Evolutionary conservation across 2,888 invertebrate genomes (phyloP).

Genomic region (Fragum fragum): DNA sequence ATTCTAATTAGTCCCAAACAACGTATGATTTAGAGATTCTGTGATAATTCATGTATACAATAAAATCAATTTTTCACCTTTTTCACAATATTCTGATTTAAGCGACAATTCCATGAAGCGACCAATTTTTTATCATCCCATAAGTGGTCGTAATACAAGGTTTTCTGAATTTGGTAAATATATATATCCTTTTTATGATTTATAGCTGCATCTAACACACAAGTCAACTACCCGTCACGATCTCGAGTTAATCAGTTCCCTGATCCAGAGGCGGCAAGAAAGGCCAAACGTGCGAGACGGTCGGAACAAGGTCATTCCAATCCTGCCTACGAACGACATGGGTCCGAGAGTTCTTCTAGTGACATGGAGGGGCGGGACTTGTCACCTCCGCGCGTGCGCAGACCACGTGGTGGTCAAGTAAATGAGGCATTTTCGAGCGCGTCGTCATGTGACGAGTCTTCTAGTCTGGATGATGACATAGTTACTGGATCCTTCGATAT

Average conservation of each 20-base stretch:
- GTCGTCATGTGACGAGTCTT: conserved; percentile 63
- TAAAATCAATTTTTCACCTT: too few relatives aligned
- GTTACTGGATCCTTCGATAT: conserved; percentile 45
- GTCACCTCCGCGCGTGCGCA: conserved; percentile 64
- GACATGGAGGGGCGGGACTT: conserved; percentile 62
- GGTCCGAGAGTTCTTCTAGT: conserved; percentile 60
- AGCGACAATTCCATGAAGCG: too few relatives aligned
- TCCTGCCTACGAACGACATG: conserved; percentile 54
- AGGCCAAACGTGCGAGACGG: conserved; percentile 23
- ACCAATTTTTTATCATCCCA: too few relatives aligned
- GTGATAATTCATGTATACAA: too few relatives aligned
- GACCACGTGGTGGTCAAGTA: conserved; percentile 53
- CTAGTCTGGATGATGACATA: conserved; percentile 58
- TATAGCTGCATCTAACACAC: conserved; percentile 56
- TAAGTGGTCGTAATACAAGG: too few relatives aligned
- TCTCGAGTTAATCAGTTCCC: conserved; percentile 63
- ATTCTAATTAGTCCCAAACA: too few relatives aligned
- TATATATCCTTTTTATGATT: neutral
- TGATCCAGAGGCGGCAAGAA: conserved; percentile 50
- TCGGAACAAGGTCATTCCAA: conserved; percentile 61
- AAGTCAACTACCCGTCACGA: conserved; percentile 49
- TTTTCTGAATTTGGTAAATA: too few relatives aligned
- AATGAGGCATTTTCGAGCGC: conserved; percentile 63
- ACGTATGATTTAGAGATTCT: too few relatives aligned
- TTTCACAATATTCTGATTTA: too few relatives aligned